Base-by-base conservation (phyloP, 2,888 invertebrate species). In the Julus scandinavius region DNA sequence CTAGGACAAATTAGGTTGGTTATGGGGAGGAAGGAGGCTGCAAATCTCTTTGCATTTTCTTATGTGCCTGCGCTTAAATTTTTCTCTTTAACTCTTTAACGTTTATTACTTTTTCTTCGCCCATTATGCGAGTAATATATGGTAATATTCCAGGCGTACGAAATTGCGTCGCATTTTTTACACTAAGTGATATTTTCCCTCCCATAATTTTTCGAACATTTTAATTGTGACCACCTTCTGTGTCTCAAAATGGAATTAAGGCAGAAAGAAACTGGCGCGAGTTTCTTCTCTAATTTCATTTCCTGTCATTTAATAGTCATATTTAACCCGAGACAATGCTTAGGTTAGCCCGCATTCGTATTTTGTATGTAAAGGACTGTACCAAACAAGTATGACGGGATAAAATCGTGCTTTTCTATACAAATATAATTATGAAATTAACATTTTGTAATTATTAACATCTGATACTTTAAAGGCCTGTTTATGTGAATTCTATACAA, bases 1-100 rank as follows among this genome's bases (percentile, higher is more conserved):
- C 49, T 85, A n/a, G 85, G 49, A 85, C 85, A 85, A 85, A 85
- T 85, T 85, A 85, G 85, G 85, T 85, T 85, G 85, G 85, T 72
- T 72, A 13, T 13, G 29, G 20, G 72, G 72, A 29, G 72, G 72
- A 29, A 29, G 72, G 72, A 58, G 72, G 72, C 29, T 72, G 72
- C 72, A 72, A 72, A 72, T 20, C 72, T 72, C 29, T 7, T 72
- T 29, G 29, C 72, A 72, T 72, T 72, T 72, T 72, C 72, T 72
- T 72, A 29, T 29, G 17, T 20, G 72, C 29, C 72, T 72, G 29
- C 72, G 72, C 72, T 72, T 9, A 29, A 20, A 72, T 72, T 72
- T 72, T 72, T 72, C 72, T 72, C 72, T 72, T 72, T 72, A 72
- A 72, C 72, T 72, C 72, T 72, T 72, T 72, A 72, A 72, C 72